A percentile compares a stretch with the other conserved stretches of the same genome.
phyloP scores from a whole-genome alignment of 2,113 vertebrate genomes.

The Erythrolamprus reginae region DNA sequence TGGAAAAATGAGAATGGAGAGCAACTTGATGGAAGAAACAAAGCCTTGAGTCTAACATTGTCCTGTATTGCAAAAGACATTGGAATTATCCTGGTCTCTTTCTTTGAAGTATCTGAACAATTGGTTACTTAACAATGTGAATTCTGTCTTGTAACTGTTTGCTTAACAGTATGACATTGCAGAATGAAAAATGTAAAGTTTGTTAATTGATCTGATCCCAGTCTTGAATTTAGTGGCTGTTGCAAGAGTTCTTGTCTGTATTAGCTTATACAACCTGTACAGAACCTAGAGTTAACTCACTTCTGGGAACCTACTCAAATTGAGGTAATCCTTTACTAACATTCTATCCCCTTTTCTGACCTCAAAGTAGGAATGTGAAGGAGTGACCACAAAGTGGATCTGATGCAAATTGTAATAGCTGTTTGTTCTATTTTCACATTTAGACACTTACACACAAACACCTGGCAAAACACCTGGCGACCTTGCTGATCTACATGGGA shows the following conservation, averaged over 20 bases:
- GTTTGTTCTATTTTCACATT: background rate
- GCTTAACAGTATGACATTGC: conserved; percentile 11
- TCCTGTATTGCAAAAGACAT: background rate
- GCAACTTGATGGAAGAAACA: background rate
- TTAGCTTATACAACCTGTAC: background rate
- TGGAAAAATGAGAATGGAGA: background rate
- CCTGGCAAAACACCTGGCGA: background rate
- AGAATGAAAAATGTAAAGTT: background rate
- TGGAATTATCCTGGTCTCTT: conserved; percentile 13
- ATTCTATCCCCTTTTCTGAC: background rate
- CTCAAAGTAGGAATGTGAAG: background rate
- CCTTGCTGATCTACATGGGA: background rate
- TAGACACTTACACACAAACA: background rate
- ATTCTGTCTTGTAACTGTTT: background rate
- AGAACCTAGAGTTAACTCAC: background rate
- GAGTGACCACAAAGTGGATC: background rate
- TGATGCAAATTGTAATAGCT: background rate
- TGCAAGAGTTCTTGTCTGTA: background rate
- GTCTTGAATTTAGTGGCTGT: background rate
- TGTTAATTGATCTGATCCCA: background rate
- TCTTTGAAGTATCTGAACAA: background rate
- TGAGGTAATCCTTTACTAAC: background rate
- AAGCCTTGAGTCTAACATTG: background rate
- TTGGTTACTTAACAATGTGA: background rate
- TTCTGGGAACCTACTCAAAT: background rate